Evolutionary conservation across 2,888 invertebrate species (phyloP), one percentile per base, ranked within the genome.

Genomic region (Aquatica leii): DNA sequence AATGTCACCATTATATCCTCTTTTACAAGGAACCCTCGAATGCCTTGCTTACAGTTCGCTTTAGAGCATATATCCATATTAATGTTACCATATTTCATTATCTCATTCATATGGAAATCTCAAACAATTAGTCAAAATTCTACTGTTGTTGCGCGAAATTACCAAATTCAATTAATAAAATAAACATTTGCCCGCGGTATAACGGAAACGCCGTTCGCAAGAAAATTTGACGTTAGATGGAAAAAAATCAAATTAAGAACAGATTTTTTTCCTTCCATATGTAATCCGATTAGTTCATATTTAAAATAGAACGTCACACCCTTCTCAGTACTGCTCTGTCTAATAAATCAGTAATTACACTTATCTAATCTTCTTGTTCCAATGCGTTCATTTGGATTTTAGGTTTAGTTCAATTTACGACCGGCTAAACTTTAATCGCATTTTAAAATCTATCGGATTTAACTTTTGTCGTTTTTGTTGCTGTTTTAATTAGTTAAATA

Each of bases 91-190:
- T 90, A 89, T 89, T 90, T 90, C 89, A 90, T 86, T 86, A 88
- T 87, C 89, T 90, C 88, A 90, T 90, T 90, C 90, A 90, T 89
- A 90, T 90, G 90, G 88, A 89, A 90, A 90, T 89, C 85, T 86
- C 84, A 82, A 82, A 81, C 83, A 84, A 83, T 86, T 85, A 85
- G 86, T 87, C 82, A 82, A 82, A 82, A 82, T 79, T 80, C 77
- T 78, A 62, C 65, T 70, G 67, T 66, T 69, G 64, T 66, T 59
- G 51, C 59, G 60, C 54, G 59, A 62, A 70, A 69, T 68, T 59
- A 67, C 54, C 60, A 48, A 60, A 46, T 57, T 51, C 40, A 52
- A 58, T 53, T 57, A 53, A 48, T 48, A 21, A n/a, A 52, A 52
- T 21, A 58, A 58, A 11, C 35, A 12, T 40, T 41, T 17, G 20